These are phyloP conservation scores for Lithosia quadra DNA, from an alignment of 2,888 invertebrate species.

Conservation along the genomic window DNA sequence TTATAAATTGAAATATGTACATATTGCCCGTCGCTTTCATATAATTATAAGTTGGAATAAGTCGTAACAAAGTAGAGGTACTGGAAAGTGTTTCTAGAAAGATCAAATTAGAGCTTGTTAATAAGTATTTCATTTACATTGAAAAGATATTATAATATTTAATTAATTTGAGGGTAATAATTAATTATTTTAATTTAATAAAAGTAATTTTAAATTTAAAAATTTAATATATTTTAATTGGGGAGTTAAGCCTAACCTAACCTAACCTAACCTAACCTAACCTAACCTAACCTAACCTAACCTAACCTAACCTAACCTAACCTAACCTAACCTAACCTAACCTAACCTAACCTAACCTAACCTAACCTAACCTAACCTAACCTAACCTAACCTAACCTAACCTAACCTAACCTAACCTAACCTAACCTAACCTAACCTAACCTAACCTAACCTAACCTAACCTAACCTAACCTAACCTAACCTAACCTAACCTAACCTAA, in stretches of 20 bases:
- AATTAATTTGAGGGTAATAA: conserved; percentile 73
- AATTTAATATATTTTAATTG: conserved; percentile 50
- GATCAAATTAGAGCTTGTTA: conserved; percentile 88
- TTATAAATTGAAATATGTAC: conserved; percentile 90
- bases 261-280: conserved; percentile 24
- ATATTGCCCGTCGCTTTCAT: conserved; percentile 93
- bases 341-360: too few species aligned
- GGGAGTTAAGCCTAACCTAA: conserved; percentile 61
- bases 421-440: conserved; percentile 9
- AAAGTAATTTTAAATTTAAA: conserved; percentile 78
- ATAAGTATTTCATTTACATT: conserved; percentile 90
- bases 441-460: conserved; percentile 13
- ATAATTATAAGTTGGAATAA: conserved; percentile 89
- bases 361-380: too few species aligned
- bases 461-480: conserved; percentile 12
- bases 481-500: conserved; percentile 13
- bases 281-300: conserved; percentile 25
- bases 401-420: too few species aligned
- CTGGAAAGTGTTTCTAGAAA: conserved; percentile 91
- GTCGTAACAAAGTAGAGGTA: conserved; percentile 94
- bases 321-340: conserved; percentile 19
- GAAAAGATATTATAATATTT: conserved; percentile 83
- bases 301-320: conserved; percentile 25
- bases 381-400: too few species aligned
- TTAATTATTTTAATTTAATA: conserved; percentile 75